Evolutionary conservation across 2,113 vertebrate genomes (phyloP), one percentile per base, ranked within the genome.

Genomic region (Bothrops jararaca): DNA sequence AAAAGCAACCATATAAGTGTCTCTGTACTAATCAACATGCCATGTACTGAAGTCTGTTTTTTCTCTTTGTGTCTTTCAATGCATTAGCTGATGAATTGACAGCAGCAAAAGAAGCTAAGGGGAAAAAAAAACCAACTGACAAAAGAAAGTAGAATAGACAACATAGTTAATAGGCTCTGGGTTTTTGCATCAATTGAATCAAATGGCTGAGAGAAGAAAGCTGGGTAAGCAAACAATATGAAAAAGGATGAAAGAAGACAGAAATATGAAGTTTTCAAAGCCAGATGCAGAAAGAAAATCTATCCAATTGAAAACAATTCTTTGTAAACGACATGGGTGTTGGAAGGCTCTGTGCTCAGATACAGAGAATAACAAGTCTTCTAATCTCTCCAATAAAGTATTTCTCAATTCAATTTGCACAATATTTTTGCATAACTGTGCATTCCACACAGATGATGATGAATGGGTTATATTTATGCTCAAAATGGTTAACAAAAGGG

Each of bases 161-260:
- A 54, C 94, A 97, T 95, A 96, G 96, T 95, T 97, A 97, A 96
- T 95, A 95, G 96, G 94, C 90, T 95, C 57, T 3, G 12, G 91
- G 91, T 94, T 93, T 45, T 94, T 89, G 91, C 89, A 93, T 34
- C 94, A 96, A 95, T 95, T 92, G 94, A 96, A 94, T 93, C 93
- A 92, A 95, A 86, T 90, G 93, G 94, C 91, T 9, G 29, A 0
- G 56, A 58, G 93, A n/a, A 94, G 89, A 34, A 96, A 95, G 22
- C 45, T 92, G 86, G 93, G 93, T 92, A 95, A 92, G 92, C 53
- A 92, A 95, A 88, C 92, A 3, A 23, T 86, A 94, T 0, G 92
- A 94, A 58, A 92, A 5, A 57, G 92, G 93, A 89, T 86, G 95
- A 89, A 48, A 89, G 85, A 85, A 6, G 60, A 56, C 93, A 89